phyloP scores from a whole-genome alignment of 92 coral and sea anemone species.

The Zoanthus gigantus region DNA sequence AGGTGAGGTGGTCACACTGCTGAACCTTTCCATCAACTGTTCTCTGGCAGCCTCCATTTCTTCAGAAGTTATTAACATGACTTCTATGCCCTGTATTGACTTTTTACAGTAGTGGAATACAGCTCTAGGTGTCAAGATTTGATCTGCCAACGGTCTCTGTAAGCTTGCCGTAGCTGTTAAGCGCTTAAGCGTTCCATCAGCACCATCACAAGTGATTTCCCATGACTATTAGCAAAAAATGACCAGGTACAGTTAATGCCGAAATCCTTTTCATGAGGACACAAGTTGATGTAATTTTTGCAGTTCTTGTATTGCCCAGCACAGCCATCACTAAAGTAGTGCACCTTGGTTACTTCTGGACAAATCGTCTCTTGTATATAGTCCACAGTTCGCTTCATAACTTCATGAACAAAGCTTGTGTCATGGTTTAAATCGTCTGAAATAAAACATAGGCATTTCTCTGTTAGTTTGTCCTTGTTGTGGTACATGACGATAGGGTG shows the following conservation, averaged over 20 bases:
- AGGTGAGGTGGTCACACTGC: conserved; percentile 38
- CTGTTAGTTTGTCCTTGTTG: conserved; percentile 37
- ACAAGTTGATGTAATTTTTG: conserved; percentile 14
- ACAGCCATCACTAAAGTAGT: conserved; percentile 41
- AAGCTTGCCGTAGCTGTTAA: conserved; percentile 43
- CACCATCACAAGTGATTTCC: conserved; percentile 55
- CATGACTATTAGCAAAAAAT: conserved; percentile 48
- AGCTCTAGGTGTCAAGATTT: conserved; percentile 17
- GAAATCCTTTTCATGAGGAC: neutral
- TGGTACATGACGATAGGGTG: conserved; percentile 48
- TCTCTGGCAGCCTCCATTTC: conserved; percentile 7
- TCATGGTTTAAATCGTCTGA: conserved; percentile 53
- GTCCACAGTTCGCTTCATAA: conserved; percentile 27
- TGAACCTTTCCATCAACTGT: neutral
- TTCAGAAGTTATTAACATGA: neutral
- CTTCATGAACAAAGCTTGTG: conserved; percentile 42
- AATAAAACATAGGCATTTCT: conserved; percentile 44
- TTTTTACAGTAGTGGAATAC: conserved; percentile 15
- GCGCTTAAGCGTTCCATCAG: conserved; percentile 48
- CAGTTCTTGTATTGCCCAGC: conserved; percentile 38
- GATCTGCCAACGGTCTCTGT: conserved; percentile 24
- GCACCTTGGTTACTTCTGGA: conserved; percentile 23
- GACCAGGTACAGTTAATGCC: neutral
- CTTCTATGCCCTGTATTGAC: conserved; percentile 5
- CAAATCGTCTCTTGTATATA: conserved; percentile 10